A percentile compares a stretch with the other conserved stretches of the same genome.
Conservation (phyloP, 2,797 vertebrate species). For the Vultur gryphus region DNA sequence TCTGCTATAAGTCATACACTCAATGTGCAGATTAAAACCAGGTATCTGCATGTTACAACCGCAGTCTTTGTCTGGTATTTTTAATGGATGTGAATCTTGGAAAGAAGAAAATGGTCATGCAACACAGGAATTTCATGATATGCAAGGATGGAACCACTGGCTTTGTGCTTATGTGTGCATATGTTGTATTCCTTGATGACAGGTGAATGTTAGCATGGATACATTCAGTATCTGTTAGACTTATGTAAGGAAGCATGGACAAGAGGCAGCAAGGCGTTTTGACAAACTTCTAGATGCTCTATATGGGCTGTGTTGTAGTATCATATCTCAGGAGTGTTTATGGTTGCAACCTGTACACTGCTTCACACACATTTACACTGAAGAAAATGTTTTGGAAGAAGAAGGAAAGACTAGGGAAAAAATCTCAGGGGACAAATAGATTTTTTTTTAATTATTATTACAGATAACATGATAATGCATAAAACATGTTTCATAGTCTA, state of each 20-base stretch:
- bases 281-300: not conserved
- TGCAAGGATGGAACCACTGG: not conserved
- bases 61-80: not conserved
- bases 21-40: not conserved
- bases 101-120: not conserved
- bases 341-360: not conserved
- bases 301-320: not conserved
- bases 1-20: rapidly evolving
- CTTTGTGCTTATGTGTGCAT: rapidly evolving
- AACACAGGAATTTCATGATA: not conserved
- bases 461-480: not conserved
- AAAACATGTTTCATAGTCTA: not conserved
- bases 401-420: not conserved
- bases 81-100: no score
- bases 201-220: not conserved
- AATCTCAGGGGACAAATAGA: not conserved
- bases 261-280: not conserved
- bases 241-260: not conserved
- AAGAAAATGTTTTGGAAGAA: not conserved
- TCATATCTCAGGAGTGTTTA: not conserved
- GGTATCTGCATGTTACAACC: rapidly evolving
- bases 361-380: not conserved
- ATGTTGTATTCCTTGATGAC: not conserved
- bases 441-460: not conserved
- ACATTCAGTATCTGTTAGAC: not conserved